These are phyloP conservation scores for Drosophila bipectinata DNA, from an alignment of 1,140 invertebrate species.

Conservation along the genomic window DNA sequence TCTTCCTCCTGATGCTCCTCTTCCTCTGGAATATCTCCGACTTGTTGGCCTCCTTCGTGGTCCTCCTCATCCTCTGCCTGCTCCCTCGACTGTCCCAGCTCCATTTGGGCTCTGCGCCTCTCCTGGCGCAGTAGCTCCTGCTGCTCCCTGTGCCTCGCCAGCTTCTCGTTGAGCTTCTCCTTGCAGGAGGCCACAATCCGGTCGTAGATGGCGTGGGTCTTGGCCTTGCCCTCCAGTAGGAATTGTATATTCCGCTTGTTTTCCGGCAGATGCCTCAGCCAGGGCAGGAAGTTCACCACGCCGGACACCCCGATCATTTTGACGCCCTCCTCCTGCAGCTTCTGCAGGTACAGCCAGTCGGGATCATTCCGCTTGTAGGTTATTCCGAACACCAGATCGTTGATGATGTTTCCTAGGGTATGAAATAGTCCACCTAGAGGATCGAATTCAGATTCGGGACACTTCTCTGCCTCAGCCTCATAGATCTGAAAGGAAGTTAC, in stretches of 20 bases:
- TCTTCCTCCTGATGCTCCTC: not conserved
- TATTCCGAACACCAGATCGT: slow-evolving; percentile 90
- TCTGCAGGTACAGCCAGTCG: slow-evolving; percentile 90
- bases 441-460: slow-evolving; percentile 36
- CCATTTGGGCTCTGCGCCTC: not conserved
- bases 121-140: slow-evolving; percentile 3
- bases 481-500: slow-evolving; percentile 5
- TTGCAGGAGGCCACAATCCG: slow-evolving; percentile 86
- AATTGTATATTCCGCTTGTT: slow-evolving; percentile 86
- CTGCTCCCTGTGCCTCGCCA: slow-evolving; percentile 1
- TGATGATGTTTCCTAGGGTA: slow-evolving; percentile 90
- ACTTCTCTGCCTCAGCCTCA: not conserved
- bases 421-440: slow-evolving; percentile 85
- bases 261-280: slow-evolving; percentile 85
- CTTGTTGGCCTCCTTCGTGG: not conserved
- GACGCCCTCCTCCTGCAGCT: slow-evolving; percentile 91
- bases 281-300: slow-evolving; percentile 92
- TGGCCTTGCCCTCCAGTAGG: slow-evolving; percentile 88
- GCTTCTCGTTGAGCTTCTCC: slow-evolving; percentile 16
- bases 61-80: not conserved
- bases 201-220: slow-evolving; percentile 90
- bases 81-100: not conserved
- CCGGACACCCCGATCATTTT: slow-evolving; percentile 92
- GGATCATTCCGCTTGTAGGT: slow-evolving; percentile 88
- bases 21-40: not conserved